A percentile compares a stretch with the other conserved stretches of the same genome.
Conservation (phyloP, 2,888 invertebrate genomes). For the Beris morrisii region DNA sequence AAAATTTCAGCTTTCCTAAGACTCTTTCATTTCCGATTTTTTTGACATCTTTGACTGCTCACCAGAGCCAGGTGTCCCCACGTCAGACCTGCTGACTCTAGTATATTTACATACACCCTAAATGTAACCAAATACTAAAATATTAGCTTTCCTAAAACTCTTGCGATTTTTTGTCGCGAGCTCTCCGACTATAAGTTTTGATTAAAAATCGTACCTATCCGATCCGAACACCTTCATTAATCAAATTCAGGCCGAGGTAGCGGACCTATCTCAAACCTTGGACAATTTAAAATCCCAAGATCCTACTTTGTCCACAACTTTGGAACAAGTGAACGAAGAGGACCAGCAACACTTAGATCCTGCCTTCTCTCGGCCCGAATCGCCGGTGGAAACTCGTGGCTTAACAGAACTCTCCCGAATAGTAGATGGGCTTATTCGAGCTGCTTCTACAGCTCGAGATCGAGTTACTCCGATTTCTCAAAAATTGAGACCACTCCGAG, state of each 20-base stretch:
- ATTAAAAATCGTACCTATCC: no score
- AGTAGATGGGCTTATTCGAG: constrained; percentile 41
- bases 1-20: no score
- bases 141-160: no score
- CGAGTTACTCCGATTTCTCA: constrained; percentile 41
- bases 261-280: constrained; percentile 73
- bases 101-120: no score
- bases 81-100: no score
- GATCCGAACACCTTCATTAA: neutral
- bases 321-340: constrained; percentile 46
- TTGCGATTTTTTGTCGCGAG: no score
- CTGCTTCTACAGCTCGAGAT: constrained; percentile 39
- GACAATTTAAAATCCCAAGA: constrained; percentile 69
- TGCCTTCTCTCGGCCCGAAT: constrained; percentile 32
- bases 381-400: constrained; percentile 39
- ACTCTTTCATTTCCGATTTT: no score
- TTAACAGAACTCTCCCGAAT: constrained; percentile 41
- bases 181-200: no score
- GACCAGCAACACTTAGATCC: constrained; percentile 28
- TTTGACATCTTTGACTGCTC: no score
- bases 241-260: constrained; percentile 66
- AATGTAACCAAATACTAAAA: no score
- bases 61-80: no score
- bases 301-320: constrained; percentile 59
- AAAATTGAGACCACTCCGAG: constrained; percentile 40